phyloP scores from a whole-genome alignment of 2,797 vertebrate genomes.

The Momotus momota region DNA sequence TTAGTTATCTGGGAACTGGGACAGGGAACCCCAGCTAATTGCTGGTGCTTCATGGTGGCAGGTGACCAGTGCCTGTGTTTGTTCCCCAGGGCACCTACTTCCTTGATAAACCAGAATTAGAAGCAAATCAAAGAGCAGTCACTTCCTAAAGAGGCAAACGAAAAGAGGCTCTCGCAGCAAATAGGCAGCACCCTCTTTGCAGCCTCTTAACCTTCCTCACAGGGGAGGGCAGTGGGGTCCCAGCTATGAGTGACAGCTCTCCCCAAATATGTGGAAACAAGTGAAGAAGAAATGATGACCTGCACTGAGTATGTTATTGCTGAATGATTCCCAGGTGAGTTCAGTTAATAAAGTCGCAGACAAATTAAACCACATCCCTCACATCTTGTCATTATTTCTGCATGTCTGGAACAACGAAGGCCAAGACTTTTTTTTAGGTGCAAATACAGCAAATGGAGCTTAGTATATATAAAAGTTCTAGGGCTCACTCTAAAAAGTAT shows the following conservation, averaged over 20 bases:
- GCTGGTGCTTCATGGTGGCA: not conserved
- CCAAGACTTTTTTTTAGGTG: not conserved
- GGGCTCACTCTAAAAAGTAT: not conserved
- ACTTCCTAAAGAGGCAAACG: not conserved
- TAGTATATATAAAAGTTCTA: not conserved
- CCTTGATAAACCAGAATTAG: not conserved
- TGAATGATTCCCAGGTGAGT: slow-evolving; percentile 66
- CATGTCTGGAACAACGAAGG: slow-evolving; percentile 30
- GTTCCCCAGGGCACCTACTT: not conserved
- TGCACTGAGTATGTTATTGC: slow-evolving; percentile 42
- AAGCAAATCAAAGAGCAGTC: not conserved
- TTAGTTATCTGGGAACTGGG: not conserved
- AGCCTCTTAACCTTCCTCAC: slow-evolving; percentile 17
- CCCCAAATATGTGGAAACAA: slow-evolving; percentile 45
- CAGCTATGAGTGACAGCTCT: slow-evolving; percentile 62
- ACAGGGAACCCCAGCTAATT: not conserved
- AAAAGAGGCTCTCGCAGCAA: slow-evolving; percentile 3
- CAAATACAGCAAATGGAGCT: not conserved
- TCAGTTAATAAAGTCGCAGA: slow-evolving; percentile 62
- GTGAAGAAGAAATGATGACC: slow-evolving; percentile 61
- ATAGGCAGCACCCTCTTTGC: slow-evolving; percentile 4
- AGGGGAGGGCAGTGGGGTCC: slow-evolving; percentile 28
- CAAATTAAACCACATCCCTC: slow-evolving; percentile 66
- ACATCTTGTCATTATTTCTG: slow-evolving; percentile 59
- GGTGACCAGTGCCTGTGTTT: not conserved